These are phyloP conservation scores for Synergus gifuensis DNA, from an alignment of 2,888 invertebrate genomes.

Conservation along the genomic window DNA sequence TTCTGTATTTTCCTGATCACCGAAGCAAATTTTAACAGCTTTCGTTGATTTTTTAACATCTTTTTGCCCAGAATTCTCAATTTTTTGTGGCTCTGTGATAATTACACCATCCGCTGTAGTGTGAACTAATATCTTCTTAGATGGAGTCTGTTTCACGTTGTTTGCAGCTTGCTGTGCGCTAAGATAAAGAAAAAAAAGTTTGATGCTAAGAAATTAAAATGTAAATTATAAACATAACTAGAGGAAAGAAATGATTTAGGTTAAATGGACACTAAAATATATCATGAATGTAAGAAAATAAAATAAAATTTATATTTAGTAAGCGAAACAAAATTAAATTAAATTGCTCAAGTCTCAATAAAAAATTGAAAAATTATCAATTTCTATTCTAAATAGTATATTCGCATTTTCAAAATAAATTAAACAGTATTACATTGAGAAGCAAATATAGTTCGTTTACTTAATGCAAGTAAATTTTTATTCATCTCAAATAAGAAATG, in stretches of 20 bases:
- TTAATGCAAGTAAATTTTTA: not conserved
- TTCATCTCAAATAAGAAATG: not conserved
- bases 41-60: not conserved
- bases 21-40: not conserved
- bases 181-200: slow-evolving; percentile 7
- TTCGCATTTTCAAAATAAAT: no score
- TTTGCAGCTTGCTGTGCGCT: slow-evolving; percentile 50
- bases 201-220: slow-evolving; percentile 36
- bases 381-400: no score
- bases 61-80: not conserved
- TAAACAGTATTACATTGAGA: no score
- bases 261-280: no score
- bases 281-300: no score
- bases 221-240: slow-evolving; percentile 34
- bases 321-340: not conserved
- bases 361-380: no score
- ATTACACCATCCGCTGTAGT: slow-evolving; percentile 23
- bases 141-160: slow-evolving; percentile 35
- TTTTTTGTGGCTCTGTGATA: not conserved
- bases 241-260: not conserved
- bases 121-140: slow-evolving; percentile 17
- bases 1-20: not conserved
- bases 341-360: no score
- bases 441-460: not conserved
- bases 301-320: not conserved